Conservation (phyloP, 2,797 vertebrate species). For the Amblyopsis hoosieri region DNA sequence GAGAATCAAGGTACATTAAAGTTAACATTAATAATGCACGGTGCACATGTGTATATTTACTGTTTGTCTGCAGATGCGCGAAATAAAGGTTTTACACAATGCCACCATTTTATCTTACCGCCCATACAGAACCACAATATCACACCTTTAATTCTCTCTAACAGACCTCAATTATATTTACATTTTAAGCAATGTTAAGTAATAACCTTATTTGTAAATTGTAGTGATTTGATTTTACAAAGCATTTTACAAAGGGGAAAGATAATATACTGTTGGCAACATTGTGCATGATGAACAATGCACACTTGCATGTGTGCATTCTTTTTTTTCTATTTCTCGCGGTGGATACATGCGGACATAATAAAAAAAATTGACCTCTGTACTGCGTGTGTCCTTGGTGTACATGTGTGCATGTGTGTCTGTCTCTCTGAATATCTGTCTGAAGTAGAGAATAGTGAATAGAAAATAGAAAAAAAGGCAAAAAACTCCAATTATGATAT, state of each 20-base stretch:
- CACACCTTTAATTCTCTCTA: neutral
- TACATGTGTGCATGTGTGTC: slow-evolving; percentile 1
- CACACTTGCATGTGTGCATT: neutral
- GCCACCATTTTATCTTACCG: slow-evolving; percentile 4
- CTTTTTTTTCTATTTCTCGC: no score
- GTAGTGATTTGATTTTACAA: no score
- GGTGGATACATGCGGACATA: no score
- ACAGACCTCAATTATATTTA: slow-evolving; percentile 1
- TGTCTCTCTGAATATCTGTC: neutral
- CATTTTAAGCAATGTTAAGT: no score
- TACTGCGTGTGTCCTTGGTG: neutral
- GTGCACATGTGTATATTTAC: neutral
- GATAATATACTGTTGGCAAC: neutral
- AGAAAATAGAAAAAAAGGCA: no score
- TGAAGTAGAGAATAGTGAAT: neutral
- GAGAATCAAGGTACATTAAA: no score
- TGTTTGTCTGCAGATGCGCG: neutral
- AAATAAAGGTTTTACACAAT: slow-evolving; percentile 9
- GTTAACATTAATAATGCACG: no score
- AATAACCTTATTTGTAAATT: no score
- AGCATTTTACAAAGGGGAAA: no score
- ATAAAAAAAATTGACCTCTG: no score
- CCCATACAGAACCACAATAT: slow-evolving; percentile 14
- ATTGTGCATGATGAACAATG: no score
- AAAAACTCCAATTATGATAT: no score